Evolutionary conservation across 2,113 vertebrate genomes (phyloP), one percentile per base, ranked within the genome.

Genomic region (Condylura cristata): DNA sequence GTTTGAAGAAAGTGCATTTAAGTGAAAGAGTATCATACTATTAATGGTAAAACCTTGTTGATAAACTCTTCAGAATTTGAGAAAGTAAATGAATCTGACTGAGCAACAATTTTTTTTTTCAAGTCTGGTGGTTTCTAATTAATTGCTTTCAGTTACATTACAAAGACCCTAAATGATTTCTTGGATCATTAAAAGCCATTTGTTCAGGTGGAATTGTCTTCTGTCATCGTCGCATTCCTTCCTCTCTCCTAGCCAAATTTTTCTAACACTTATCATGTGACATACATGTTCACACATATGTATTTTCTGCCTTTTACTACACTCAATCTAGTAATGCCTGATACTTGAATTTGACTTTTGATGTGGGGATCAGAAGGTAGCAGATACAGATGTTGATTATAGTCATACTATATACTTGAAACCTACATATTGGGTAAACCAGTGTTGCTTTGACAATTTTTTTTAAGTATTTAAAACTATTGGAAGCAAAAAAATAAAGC

Each of bases 1-100:
- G 26, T 93, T 88, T 82, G 24, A 95, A 80, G 72, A 84, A 95
- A 86, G 10, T 91, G 14, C 20, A 46, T 90, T 90, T 75, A 84
- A 46, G 32, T 56, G n/a, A 89, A 89, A 87, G 44, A 65, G 2
- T 51, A 34, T 3, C 22, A 75, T 68, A 26, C 61, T 22, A 48
- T 41, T 84, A 65, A 34, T 91, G 79, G 60, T 63, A 60, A 96
- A 86, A 10, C 17, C 51, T 90, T 85, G 11, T 46, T 85, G 76
- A 70, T 89, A 18, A 90, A 72, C 5, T 86, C 6, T 75, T 22
- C 71, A 86, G 39, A 93, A 79, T 79, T 22, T 63, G 60, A 89
- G 65, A 74, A 89, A 63, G 41, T 44, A 9, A 92, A 63, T 37
- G n/a, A 82, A 39, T 83, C 51, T 37, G 46, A 87, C 32, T 66